Evolutionary conservation across 2,888 invertebrate genomes (phyloP), one percentile per base, ranked within the genome.

Genomic region (Volucella bombylans): DNA sequence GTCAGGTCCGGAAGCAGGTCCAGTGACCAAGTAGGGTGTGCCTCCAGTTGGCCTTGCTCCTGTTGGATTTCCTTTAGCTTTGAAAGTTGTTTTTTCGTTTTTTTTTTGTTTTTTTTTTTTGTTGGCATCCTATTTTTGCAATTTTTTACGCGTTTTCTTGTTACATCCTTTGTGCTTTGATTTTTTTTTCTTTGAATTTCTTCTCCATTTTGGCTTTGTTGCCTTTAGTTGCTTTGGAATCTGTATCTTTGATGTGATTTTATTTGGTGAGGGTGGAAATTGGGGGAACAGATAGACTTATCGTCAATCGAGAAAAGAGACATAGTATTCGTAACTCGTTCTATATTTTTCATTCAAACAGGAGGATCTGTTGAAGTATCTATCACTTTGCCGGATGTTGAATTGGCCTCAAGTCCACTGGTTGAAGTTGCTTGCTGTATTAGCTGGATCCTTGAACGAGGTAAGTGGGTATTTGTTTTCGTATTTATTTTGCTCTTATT

Each of bases 391-490:
- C 4, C 94, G 94, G 86, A 89, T 89, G 89, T 72, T 88, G 57
- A 82, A 88, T 86, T 88, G 88, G 88, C 79, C 86, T 54, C 87
- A 93, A 2, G 94, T 97, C 47, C 94, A 95, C 14, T 95, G 95
- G 93, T 91, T 95, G 79, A 94, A 95, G 87, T 96, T 97, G 89
- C 92, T 97, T 39, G 95, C 95, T 0, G 93, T 97, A 0, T 96
- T 96, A 86, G 94, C 94, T 0, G 95, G 94, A 0, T 91, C 95
- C 79, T 89, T 96, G 45, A 94, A 94, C 43, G 94, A 95, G 90
- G 95, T 94, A 90, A 90, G 88, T 65, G 49, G 41, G 23, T 67
- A 65, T 43, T 67, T 73, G 52, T 49, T 57, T 65, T 69, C 8
- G 41, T 74, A 15, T 12, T 18, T 43, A 31, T 31, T 6, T 2